Percentiles rank a stretch among this genome's conserved stretches.
Evolutionary conservation across 2,797 vertebrate genomes (phyloP).

Genomic region (Fratercula arctica): DNA sequence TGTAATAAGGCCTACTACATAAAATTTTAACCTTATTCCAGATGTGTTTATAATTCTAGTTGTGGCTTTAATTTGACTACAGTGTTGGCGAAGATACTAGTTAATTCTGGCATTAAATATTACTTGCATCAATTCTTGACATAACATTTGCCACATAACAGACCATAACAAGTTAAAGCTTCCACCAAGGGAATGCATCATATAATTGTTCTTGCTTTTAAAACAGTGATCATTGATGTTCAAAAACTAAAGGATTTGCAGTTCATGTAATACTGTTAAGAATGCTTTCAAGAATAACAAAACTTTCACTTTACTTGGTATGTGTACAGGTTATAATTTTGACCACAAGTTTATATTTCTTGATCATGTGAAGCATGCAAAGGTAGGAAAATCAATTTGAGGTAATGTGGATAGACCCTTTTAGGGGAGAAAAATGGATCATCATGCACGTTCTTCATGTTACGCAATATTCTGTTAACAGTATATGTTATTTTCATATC

Average conservation of each 20-base stretch:
- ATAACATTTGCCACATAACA: slow-evolving; percentile 81
- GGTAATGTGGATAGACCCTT: background rate
- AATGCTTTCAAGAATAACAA: background rate
- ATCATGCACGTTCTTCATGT: background rate
- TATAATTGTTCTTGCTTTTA: slow-evolving; percentile 52
- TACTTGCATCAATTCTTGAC: slow-evolving; percentile 81
- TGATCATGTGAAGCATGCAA: background rate
- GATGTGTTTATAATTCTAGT: slow-evolving; percentile 71
- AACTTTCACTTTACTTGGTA: background rate
- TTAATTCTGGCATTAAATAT: slow-evolving; percentile 84
- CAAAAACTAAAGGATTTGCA: background rate
- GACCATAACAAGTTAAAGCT: slow-evolving; percentile 63
- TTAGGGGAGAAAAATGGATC: background rate
- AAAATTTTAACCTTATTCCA: slow-evolving; percentile 67
- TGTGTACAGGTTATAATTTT: background rate
- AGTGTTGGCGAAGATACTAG: slow-evolving; percentile 73
- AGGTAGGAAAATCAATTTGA: background rate
- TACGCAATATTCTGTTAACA: background rate
- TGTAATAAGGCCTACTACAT: slow-evolving; percentile 74
- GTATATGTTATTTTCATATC: background rate
- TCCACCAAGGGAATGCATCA: slow-evolving; percentile 68
- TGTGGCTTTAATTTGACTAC: slow-evolving; percentile 71
- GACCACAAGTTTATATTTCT: background rate
- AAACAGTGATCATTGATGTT: slow-evolving; percentile 54
- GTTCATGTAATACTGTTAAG: background rate